Evolutionary conservation across 2,797 vertebrate species (phyloP).

Genomic region (Arnoldichthys spilopterus): DNA sequence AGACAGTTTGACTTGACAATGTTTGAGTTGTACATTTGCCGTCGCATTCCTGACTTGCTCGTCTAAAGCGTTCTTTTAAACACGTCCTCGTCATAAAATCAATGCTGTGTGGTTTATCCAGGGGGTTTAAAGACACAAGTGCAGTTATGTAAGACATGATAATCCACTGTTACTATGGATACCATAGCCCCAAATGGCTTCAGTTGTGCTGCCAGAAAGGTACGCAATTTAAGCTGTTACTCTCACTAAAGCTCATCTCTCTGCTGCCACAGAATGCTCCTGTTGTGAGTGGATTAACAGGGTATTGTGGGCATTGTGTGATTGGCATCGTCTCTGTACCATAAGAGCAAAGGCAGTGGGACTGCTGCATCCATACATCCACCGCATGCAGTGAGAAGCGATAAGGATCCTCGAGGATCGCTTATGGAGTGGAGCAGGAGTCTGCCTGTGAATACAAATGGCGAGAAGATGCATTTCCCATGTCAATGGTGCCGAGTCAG

Average conservation of each 20-base stretch:
- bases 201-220: constrained; percentile 64
- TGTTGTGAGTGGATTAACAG: constrained; percentile 57
- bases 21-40: background rate
- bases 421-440: constrained; percentile 22
- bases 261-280: constrained; percentile 48
- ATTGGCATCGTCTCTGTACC: constrained; percentile 43
- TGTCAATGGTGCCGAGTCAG: constrained; percentile 24
- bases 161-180: constrained; percentile 76
- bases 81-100: constrained; percentile 59
- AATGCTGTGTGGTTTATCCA: constrained; percentile 66
- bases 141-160: constrained; percentile 74
- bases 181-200: constrained; percentile 68
- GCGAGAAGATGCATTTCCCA: constrained; percentile 29
- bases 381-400: constrained; percentile 25
- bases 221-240: constrained; percentile 62
- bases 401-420: constrained; percentile 37
- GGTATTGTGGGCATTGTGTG: constrained; percentile 54
- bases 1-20: background rate
- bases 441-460: constrained; percentile 31
- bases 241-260: constrained; percentile 53
- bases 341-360: constrained; percentile 24
- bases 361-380: constrained; percentile 32
- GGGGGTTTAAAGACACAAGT: constrained; percentile 69
- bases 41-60: background rate
- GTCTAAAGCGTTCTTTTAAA: constrained; percentile 41